Base-by-base conservation (phyloP, 2,888 invertebrate genomes). In the Volucella bombylans region DNA sequence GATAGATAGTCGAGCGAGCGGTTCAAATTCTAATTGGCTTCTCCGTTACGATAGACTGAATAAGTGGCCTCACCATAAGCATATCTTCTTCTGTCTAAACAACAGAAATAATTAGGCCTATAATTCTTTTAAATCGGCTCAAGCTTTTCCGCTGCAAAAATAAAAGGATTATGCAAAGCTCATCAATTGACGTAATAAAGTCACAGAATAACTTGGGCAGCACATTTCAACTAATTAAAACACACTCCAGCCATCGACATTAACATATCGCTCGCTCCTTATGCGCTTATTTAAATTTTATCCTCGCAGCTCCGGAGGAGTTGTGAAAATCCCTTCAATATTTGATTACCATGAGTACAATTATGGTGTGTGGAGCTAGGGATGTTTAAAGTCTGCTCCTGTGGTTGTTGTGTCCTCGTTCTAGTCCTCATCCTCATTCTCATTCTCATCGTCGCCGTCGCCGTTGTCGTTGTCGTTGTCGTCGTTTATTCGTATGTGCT, bases 291-390 rank as follows among this genome's bases (percentile, higher is more conserved):
- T 65, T 65, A 50, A 81, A 64, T 65, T 71, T 64, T 69, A 57
- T 71, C 49, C 54, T 68, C 49, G n/a, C 41, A 59, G 54, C 43
- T 57, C 45, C 65, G 52, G 39, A 59, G 49, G 10, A 18, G 12
- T 38, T 18, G 39, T 31, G 59, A 49, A 72, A 79, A 72, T 79
- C 64, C 41, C 57, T 73, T 68, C 18, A 47, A 72, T 50, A 57
- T 52, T 64, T 64, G 57, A 81, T 73, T 62, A 80, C 49, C 54
- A 59, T 59, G 57, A 81, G 68, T 68, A 80, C 50, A 67, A 59
- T 49, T 61, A 61, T 62, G 18, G 41, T 41, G 68, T 31, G 6
- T 6, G 6, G 31, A 1, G 43, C 6, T 47, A 55, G 47, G 38
- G 41, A 41, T 31, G 50, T 73, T 1, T 18, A 49, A 65, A 74